Evolutionary conservation across 2,888 invertebrate species (phyloP).

Genomic region (Lordiphosa fenestrarum): DNA sequence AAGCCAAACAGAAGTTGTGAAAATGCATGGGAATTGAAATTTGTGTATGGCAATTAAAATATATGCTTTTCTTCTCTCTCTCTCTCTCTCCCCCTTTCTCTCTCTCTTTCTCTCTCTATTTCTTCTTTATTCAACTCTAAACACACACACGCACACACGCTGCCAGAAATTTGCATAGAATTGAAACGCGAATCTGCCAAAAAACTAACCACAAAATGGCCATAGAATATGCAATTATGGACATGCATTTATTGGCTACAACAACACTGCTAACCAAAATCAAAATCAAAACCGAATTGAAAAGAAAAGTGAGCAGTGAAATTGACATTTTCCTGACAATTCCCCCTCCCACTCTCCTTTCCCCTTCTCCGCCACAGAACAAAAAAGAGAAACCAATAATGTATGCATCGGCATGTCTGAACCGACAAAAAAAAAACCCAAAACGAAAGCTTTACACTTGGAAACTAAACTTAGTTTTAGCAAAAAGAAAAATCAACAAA

Average conservation of each 20-base stretch:
- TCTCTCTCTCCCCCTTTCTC: conserved; percentile 22
- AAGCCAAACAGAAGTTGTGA: conserved; percentile 19
- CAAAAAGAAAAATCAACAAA: not conserved
- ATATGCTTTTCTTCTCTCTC: conserved; percentile 51
- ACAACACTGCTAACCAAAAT: conserved; percentile 1
- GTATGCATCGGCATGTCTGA: conserved; percentile 25
- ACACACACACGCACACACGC: conserved; percentile 14
- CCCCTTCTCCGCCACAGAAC: not conserved
- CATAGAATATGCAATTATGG: conserved; percentile 43
- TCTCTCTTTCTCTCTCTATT: conserved; percentile 29
- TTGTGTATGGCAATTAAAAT: conserved; percentile 62
- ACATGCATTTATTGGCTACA: not conserved
- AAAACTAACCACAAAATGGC: conserved; percentile 7
- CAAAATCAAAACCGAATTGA: not conserved
- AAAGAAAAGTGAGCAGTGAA: not conserved
- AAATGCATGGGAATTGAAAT: conserved; percentile 48
- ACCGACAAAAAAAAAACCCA: conserved; percentile 4
- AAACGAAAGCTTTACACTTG: conserved; percentile 70
- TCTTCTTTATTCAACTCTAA: conserved; percentile 22
- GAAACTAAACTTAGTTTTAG: conserved; percentile 41
- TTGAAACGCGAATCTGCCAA: conserved; percentile 45
- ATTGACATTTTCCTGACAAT: too few relatives aligned
- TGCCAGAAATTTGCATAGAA: conserved; percentile 18
- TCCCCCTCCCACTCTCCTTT: not conserved
- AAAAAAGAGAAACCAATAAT: conserved; percentile 1